Percentiles rank a stretch among this genome's conserved stretches.
Conservation (phyloP, 2,113 vertebrate genomes). For the Tragulus kanchil region DNA sequence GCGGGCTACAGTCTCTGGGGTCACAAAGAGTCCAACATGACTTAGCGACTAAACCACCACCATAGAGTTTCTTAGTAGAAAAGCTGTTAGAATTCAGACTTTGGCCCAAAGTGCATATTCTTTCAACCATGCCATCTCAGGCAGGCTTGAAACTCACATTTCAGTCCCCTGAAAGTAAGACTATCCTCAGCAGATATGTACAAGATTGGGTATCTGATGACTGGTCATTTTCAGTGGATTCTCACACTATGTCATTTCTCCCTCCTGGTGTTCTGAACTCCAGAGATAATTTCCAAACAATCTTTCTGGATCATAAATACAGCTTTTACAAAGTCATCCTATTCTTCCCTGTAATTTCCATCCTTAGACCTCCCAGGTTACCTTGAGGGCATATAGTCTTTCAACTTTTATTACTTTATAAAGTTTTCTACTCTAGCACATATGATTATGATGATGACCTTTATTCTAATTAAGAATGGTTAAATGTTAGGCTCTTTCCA, state of each 20-base stretch:
- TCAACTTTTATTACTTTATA: not conserved
- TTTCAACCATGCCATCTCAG: not conserved
- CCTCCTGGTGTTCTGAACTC: not conserved
- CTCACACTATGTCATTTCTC: not conserved
- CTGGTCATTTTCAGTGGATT: not conserved
- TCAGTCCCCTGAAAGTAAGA: not conserved
- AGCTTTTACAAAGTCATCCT: not conserved
- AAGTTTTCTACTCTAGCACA: not conserved
- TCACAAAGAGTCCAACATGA: not conserved
- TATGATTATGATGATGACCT: not conserved
- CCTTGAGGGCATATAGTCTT: not conserved
- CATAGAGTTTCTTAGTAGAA: not conserved
- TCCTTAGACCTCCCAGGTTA: not conserved
- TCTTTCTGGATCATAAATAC: not conserved
- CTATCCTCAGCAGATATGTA: not conserved
- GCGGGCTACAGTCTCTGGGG: fast-evolving
- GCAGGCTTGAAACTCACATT: not conserved
- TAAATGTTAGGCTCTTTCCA: not conserved
- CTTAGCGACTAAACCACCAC: not conserved
- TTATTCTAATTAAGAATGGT: conserved; percentile 16
- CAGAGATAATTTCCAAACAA: not conserved
- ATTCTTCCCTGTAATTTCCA: not conserved
- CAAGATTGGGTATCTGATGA: not conserved
- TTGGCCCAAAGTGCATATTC: not conserved
- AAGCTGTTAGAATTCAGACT: not conserved